phyloP scores from a whole-genome alignment of 2,113 vertebrate genomes.

The Cephalopholis sonnerati region DNA sequence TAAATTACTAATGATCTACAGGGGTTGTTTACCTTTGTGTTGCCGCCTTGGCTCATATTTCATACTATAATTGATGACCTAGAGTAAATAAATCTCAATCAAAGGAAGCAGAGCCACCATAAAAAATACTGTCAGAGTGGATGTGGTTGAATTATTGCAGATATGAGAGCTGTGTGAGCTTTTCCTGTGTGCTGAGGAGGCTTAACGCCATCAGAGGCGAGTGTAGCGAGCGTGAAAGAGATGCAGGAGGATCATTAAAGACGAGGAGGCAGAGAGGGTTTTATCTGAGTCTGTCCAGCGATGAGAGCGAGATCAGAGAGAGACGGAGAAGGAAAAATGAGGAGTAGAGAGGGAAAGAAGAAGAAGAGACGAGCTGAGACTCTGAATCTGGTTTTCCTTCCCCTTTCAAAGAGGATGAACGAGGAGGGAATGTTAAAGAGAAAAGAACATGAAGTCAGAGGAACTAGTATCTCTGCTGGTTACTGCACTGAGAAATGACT shows the following conservation, averaged over 20 bases:
- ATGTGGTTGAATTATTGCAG: not conserved
- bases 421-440: not conserved
- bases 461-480: not conserved
- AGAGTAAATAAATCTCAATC: too few relatives aligned
- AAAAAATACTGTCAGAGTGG: not conserved
- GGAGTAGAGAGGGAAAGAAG: not conserved
- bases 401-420: not conserved
- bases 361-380: not conserved
- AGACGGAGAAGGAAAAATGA: not conserved
- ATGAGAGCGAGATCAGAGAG: not conserved
- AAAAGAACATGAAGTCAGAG: not conserved
- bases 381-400: not conserved
- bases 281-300: constrained; percentile 5
- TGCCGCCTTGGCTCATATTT: too few relatives aligned
- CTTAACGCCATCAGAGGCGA: not conserved
- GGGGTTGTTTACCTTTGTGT: too few relatives aligned
- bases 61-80: too few relatives aligned
- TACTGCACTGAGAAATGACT: not conserved
- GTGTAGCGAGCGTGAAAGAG: constrained; percentile 2
- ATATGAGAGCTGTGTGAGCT: not conserved
- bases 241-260: constrained; percentile 7
- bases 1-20: too few relatives aligned
- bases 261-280: constrained; percentile 1
- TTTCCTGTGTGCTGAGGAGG: constrained; percentile 14
- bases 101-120: not conserved